A percentile compares a stretch with the other conserved stretches of the same genome.
Conservation (phyloP, 1,140 invertebrate species). For the Penaeus chinensis region DNA sequence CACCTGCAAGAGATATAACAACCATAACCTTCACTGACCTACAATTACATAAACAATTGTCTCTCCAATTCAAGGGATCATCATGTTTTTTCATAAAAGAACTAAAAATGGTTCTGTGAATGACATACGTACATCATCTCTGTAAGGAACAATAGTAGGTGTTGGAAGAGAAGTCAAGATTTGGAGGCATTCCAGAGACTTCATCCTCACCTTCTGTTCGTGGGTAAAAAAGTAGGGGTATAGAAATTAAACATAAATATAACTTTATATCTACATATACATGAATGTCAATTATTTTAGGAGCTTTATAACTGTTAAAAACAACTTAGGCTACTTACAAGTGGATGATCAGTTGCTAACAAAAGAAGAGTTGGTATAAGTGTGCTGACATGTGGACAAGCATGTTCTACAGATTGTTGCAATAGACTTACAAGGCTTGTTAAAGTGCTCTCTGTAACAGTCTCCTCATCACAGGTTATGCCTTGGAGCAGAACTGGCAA, state of each 20-base stretch:
- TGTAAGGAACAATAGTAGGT: not conserved
- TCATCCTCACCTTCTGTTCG: conserved; percentile 15
- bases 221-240: no score
- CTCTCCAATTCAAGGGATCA: not conserved
- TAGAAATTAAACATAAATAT: no score
- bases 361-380: conserved; percentile 23
- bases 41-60: not conserved
- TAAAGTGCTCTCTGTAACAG: conserved; percentile 26
- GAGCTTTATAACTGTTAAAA: no score
- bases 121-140: not conserved
- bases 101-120: no score
- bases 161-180: not conserved
- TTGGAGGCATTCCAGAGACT: conserved; percentile 14
- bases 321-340: not conserved
- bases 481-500: conserved; percentile 31
- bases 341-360: not conserved
- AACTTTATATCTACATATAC: no score
- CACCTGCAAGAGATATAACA: not conserved
- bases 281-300: no score
- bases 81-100: not conserved
- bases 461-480: not conserved
- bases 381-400: conserved; percentile 5
- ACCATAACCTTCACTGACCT: not conserved
- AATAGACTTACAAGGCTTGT: conserved; percentile 19
- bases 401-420: conserved; percentile 6